phyloP scores from a whole-genome alignment of 2,888 invertebrate species.

The Cerastis leucographa region DNA sequence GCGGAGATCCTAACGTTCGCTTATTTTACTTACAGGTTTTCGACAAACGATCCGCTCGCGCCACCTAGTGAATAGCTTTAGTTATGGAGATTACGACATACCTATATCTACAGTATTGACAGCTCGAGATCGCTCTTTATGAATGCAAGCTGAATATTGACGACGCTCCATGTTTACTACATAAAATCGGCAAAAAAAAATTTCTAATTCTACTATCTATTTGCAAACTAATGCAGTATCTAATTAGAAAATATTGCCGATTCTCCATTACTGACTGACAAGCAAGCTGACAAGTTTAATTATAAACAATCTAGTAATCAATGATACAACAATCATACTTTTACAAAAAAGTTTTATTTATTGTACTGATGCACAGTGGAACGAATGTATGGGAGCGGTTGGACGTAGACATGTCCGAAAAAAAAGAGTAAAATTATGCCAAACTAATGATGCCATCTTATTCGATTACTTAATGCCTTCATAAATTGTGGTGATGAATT shows the following conservation, averaged over 20 bases:
- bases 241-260: no score
- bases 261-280: background rate
- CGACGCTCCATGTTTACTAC: slow-evolving; percentile 9
- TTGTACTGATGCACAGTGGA: no score
- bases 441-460: no score
- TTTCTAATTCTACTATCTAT: background rate
- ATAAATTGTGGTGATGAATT: no score
- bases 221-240: no score
- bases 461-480: no score
- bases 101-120: slow-evolving; percentile 22
- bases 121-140: background rate
- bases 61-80: no score
- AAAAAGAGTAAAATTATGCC: no score
- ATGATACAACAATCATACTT: background rate
- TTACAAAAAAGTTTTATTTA: background rate
- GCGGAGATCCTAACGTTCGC: no score
- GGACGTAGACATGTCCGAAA: no score
- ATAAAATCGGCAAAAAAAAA: background rate
- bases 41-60: background rate
- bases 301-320: slow-evolving; percentile 1
- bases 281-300: background rate
- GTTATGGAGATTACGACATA: background rate
- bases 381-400: no score
- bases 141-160: slow-evolving; percentile 12
- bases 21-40: background rate